Evolutionary conservation across 2,113 vertebrate genomes (phyloP).

Genomic region (Prinia subflava): DNA sequence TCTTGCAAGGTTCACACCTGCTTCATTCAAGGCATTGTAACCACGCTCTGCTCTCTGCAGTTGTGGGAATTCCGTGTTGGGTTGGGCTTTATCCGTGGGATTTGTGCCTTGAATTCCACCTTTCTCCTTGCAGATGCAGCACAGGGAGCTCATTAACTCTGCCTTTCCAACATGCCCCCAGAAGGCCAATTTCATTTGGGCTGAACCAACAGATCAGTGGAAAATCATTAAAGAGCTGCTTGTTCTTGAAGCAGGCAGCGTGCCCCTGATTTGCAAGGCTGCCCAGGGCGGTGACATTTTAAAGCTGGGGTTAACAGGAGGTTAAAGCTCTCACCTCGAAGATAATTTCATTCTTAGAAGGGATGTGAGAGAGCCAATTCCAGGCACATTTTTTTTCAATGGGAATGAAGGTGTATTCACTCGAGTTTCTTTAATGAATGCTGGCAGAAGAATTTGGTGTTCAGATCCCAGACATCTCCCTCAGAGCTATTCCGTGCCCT

Average conservation of each 20-base stretch:
- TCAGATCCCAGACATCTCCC: background rate
- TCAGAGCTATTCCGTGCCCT: background rate
- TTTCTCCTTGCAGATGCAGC: background rate
- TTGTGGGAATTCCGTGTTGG: fast-evolving
- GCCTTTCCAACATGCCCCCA: background rate
- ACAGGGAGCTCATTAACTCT: background rate
- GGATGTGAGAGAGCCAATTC: background rate
- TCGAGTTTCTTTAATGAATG: background rate
- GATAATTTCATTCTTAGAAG: conserved; percentile 36
- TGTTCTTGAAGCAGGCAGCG: conserved; percentile 26
- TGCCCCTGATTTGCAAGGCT: conserved; percentile 53
- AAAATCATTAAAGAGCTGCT: conserved; percentile 37
- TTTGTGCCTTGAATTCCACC: background rate
- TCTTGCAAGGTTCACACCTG: background rate
- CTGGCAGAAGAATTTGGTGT: background rate
- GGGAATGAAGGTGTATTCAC: background rate
- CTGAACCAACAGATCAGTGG: conserved; percentile 30
- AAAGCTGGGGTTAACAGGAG: conserved; percentile 27
- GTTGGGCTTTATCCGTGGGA: background rate
- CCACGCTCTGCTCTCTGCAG: background rate
- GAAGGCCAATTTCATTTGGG: conserved; percentile 8
- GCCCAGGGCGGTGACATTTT: conserved; percentile 13
- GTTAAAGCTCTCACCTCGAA: conserved; percentile 53
- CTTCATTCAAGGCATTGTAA: background rate
- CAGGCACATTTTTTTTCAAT: background rate